Percentiles rank a stretch among this genome's conserved stretches.
These are phyloP conservation scores for Noctilio leporinus DNA, from an alignment of 2,113 vertebrate genomes.

Conservation along the genomic window DNA sequence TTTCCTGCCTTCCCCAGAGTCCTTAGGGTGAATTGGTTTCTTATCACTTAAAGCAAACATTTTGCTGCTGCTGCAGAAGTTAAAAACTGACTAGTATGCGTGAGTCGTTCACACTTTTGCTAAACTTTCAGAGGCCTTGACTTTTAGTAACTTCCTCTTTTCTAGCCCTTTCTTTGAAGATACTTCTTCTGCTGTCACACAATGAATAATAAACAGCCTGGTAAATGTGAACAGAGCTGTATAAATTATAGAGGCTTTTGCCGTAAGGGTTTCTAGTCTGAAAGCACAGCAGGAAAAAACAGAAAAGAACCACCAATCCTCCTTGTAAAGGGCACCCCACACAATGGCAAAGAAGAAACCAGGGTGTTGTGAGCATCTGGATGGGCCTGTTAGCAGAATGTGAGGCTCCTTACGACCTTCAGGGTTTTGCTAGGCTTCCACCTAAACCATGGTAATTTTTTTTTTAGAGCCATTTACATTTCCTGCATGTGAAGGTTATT, in stretches of 20 bases:
- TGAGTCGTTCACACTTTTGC: not conserved
- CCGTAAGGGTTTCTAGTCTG: not conserved
- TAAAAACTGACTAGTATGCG: conserved; percentile 24
- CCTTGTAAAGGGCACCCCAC: not conserved
- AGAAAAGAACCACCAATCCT: not conserved
- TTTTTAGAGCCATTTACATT: conserved; percentile 43
- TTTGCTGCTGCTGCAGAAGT: conserved; percentile 39
- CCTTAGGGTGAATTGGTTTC: not conserved
- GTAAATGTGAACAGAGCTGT: not conserved
- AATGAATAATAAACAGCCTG: not conserved
- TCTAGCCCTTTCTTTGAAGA: conserved; percentile 2
- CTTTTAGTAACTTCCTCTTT: not conserved
- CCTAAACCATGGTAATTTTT: conserved; percentile 42
- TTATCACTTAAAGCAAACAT: conserved; percentile 27
- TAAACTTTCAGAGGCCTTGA: conserved; percentile 1
- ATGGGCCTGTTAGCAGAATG: not conserved
- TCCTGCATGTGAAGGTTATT: conserved; percentile 30
- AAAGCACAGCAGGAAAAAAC: not conserved
- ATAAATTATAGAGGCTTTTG: conserved; percentile 44
- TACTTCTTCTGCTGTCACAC: not conserved
- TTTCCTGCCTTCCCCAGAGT: not conserved
- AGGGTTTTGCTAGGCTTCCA: conserved; percentile 2
- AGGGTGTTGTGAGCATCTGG: not conserved
- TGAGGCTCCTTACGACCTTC: not conserved
- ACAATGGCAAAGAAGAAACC: not conserved